These are phyloP conservation scores for Tautogolabrus adspersus DNA, from an alignment of 2,113 vertebrate species.

Conservation along the genomic window DNA sequence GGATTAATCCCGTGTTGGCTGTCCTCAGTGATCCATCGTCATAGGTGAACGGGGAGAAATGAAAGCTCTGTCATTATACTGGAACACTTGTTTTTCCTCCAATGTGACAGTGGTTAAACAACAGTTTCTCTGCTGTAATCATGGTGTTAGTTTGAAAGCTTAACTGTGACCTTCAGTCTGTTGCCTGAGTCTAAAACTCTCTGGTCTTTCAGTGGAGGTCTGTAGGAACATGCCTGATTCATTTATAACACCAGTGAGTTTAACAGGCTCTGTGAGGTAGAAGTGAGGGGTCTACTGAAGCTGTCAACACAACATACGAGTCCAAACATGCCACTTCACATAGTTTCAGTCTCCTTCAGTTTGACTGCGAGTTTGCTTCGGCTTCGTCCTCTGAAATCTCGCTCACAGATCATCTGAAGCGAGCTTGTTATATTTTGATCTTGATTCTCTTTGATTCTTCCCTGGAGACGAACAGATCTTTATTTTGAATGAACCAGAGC, in stretches of 20 bases:
- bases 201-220: background rate
- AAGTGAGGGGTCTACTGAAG: slow-evolving; percentile 41
- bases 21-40: background rate
- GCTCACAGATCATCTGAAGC: slow-evolving; percentile 31
- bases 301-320: slow-evolving; percentile 37
- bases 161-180: slow-evolving; percentile 39
- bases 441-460: slow-evolving; percentile 45
- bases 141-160: background rate
- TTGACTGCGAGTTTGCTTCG: slow-evolving; percentile 27
- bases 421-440: slow-evolving; percentile 29
- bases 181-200: background rate
- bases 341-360: slow-evolving; percentile 18
- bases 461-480: slow-evolving; percentile 42
- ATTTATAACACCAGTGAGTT: background rate
- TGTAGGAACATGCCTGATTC: slow-evolving; percentile 19
- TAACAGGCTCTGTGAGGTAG: background rate
- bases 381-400: slow-evolving; percentile 13
- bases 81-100: background rate
- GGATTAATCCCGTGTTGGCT: background rate
- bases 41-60: background rate
- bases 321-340: slow-evolving; percentile 26
- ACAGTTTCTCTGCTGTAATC: slow-evolving; percentile 7
- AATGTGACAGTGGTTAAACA: slow-evolving; percentile 11
- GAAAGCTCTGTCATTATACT: background rate
- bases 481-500: background rate